Base-by-base conservation (phyloP, 2,888 invertebrate genomes). In the Zygogramma bicolorata region DNA sequence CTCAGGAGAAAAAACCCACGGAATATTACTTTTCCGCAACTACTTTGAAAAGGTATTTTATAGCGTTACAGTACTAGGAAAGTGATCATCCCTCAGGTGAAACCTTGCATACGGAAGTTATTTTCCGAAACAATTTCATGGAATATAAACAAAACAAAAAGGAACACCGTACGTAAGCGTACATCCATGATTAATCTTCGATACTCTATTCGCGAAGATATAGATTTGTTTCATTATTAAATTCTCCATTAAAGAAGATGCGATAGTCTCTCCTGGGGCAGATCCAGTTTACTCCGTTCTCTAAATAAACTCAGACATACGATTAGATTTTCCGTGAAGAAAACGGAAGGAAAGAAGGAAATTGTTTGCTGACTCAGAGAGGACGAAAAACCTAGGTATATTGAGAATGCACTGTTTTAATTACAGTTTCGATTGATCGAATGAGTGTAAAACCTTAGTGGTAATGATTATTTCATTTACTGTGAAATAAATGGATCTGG, bases 301-400 rank as follows among this genome's bases (percentile, higher is more conserved):
- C 68, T 60, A 72, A 68, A 72, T 68, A 72, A 72, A 68, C 72
- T 72, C 60, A 60, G 65, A 68, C 59, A 53, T 63, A 68, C 68
- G 60, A 72, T 68, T 72, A 68, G 72, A 72, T 72, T 68, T 68
- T 65, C 53, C 57, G 34, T 25, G 27, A n/a, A 40, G 53, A 29
- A 61, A 66, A 66, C 34, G 10, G 31, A 22, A 22, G 63, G 31
- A 58, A 63, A 25, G 34, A 42, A 20, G 27, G 42, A 42, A 69
- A 69, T 69, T 63, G 69, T 63, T 53, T 18, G 42, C 58, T 40
- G 42, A 57, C 46, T 22, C 8, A 10, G 3, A 15, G 27, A 57
- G 22, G 22, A 62, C 22, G 38, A 62, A 68, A 34, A 60, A 31
- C 57, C 13, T 42, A 27, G 20, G 15, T 31, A 27, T 67, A 31